These are phyloP conservation scores for Helicorthomorpha holstii DNA, from an alignment of 1,140 invertebrate species.

Conservation along the genomic window DNA sequence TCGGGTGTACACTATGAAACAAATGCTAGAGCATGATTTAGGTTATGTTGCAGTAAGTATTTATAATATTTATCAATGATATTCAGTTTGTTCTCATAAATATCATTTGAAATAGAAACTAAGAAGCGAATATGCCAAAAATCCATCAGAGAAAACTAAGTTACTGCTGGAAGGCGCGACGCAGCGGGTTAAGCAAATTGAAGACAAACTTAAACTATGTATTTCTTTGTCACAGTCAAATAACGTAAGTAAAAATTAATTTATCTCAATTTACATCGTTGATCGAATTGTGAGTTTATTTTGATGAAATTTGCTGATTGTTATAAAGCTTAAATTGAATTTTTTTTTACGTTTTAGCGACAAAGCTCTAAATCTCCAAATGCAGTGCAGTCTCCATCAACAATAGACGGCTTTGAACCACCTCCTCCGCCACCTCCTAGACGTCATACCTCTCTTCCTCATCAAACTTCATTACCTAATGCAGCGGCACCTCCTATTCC, in stretches of 20 bases:
- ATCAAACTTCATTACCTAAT: conserved; percentile 7
- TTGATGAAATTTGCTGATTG: neutral
- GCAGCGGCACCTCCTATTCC: conserved; percentile 4
- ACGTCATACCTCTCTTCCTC: neutral
- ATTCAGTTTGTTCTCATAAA: neutral
- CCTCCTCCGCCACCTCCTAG: conserved; percentile 14
- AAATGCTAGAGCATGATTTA: conserved; percentile 64
- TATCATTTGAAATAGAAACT: conserved; percentile 15
- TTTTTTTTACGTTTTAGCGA: too few relatives aligned
- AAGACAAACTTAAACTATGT: conserved; percentile 24
- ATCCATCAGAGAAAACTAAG: conserved; percentile 21
- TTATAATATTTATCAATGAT: neutral
- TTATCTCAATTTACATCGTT: neutral
- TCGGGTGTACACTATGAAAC: conserved; percentile 51
- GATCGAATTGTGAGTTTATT: neutral
- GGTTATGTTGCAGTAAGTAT: conserved; percentile 49
- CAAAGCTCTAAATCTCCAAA: too few relatives aligned
- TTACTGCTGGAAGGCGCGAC: conserved; percentile 38
- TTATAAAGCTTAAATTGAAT: too few relatives aligned
- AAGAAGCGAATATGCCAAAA: conserved; percentile 15
- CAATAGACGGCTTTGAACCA: too few relatives aligned
- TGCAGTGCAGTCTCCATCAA: too few relatives aligned
- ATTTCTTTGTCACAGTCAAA: neutral
- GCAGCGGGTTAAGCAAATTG: conserved; percentile 39
- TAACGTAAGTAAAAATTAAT: neutral